A percentile compares a stretch with the other conserved stretches of the same genome.
phyloP scores from a whole-genome alignment of 2,113 vertebrate genomes.

The Alces alces region DNA sequence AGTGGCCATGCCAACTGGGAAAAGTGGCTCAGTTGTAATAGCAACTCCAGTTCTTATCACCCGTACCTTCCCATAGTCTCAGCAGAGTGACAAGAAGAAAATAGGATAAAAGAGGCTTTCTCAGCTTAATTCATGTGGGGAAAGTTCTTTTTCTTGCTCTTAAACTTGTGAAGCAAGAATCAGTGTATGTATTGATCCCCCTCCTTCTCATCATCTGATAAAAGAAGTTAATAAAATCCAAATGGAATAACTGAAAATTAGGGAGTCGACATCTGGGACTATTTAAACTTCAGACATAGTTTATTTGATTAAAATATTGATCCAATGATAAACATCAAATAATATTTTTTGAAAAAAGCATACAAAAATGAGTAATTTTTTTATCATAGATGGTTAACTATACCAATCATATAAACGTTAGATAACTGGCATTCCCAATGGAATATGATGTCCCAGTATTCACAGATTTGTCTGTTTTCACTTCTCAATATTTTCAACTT shows the following conservation, averaged over 20 bases:
- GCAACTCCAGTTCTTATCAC: not conserved
- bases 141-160: not conserved
- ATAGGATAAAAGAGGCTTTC: not conserved
- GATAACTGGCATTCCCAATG: not conserved
- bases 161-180: not conserved
- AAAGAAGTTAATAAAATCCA: not conserved
- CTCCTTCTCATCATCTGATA: not conserved
- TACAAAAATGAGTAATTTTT: not conserved
- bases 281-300: not conserved
- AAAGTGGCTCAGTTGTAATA: not conserved
- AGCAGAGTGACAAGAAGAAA: not conserved
- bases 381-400: not conserved
- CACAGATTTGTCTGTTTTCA: not conserved
- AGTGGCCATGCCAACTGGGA: not conserved
- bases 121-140: not conserved
- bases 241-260: not conserved
- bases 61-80: not conserved
- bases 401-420: not conserved
- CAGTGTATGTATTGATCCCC: not conserved
- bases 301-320: not conserved
- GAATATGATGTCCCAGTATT: not conserved
- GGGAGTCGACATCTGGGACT: not conserved
- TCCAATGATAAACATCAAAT: not conserved
- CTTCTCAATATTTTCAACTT: not conserved
- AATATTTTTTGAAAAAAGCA: not conserved